These are phyloP conservation scores for Tanytarsus gracilentus DNA, from an alignment of 2,888 invertebrate species.

Conservation along the genomic window DNA sequence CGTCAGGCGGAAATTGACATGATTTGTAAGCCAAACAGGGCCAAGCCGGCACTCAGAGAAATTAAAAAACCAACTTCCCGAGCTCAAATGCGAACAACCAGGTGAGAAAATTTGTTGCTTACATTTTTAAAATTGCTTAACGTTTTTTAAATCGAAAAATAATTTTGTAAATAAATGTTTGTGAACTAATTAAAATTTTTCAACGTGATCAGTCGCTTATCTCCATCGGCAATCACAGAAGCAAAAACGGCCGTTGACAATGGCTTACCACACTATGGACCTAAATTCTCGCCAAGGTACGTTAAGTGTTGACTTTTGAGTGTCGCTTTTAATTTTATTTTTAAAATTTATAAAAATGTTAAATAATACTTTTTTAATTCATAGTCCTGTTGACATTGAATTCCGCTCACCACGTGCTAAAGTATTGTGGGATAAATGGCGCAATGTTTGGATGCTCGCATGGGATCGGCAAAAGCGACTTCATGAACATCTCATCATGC, in stretches of 20 bases:
- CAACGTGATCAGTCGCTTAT: slow-evolving; percentile 62
- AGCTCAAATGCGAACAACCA: slow-evolving; percentile 46
- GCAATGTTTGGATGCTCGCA: slow-evolving; percentile 92
- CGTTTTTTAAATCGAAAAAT: slow-evolving; percentile 32
- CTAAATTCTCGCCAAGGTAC: slow-evolving; percentile 68
- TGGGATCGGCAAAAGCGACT: slow-evolving; percentile 93
- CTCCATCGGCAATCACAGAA: slow-evolving; percentile 62
- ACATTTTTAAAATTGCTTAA: slow-evolving; percentile 33
- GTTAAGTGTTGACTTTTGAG: slow-evolving; percentile 29
- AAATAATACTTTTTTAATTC: no score
- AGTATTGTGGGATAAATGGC: slow-evolving; percentile 94
- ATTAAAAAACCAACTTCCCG: slow-evolving; percentile 53
- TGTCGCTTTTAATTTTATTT: neutral
- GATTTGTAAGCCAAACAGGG: slow-evolving; percentile 83
- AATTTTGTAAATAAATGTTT: neutral
- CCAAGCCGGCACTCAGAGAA: slow-evolving; percentile 49
- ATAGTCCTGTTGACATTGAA: slow-evolving; percentile 56
- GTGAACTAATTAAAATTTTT: neutral
- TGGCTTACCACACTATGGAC: slow-evolving; percentile 78
- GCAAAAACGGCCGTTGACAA: slow-evolving; percentile 73
- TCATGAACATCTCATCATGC: slow-evolving; percentile 85
- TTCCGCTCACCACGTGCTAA: slow-evolving; percentile 86
- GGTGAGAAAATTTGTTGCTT: slow-evolving; percentile 37
- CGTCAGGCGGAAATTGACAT: slow-evolving; percentile 90
- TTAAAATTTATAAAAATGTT: neutral